Base-by-base conservation (phyloP, 2,113 vertebrate species). In the Neoarius graeffei region DNA sequence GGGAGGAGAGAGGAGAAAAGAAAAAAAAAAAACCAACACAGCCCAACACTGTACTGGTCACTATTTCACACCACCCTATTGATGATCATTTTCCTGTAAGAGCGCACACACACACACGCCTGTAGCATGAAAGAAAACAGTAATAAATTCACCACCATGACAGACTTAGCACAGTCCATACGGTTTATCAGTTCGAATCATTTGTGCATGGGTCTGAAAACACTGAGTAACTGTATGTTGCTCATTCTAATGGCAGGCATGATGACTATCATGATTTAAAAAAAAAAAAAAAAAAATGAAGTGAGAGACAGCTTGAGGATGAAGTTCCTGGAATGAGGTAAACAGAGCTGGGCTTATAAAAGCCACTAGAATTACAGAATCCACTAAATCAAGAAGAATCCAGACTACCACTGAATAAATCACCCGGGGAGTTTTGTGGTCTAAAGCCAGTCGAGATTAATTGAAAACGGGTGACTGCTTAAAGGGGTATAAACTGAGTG, bases 311-410 rank as follows among this genome's bases (percentile, higher is more conserved):
- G 20, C 30, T n/a, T 59, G 17, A 59, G 23, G 69, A 54, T 73
- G 30, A 56, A 85, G 17, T 73, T 67, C n/a, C 66, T 85, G 67
- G 42, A 76, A 76, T 85, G 62, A 84, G 48, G 82, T 84, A 52
- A 84, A 54, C 62, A 67, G 60, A 76, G 52, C 69, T 60, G 56
- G 71, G 52, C 54, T 23, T 76, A 64, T 13, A 52, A 62, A 79
- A 79, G 57, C 14, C 85, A 23, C 2, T 56, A 52, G 13, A 27
- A 77, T 48, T 1, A 77, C 2, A 60, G 11, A 77, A 77, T 52
- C 35, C 20, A 62, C 2, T 64, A 77, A 85, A 85, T 62, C 35
- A 76, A 35, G 23, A 59, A 7, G 23, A 35, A 52, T 52, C 60
- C 73, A 86, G 71, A 64, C 85, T 64, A 64, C 71, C 30, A 27